Evolutionary conservation across 1,140 invertebrate genomes (phyloP).

Genomic region (Drosophila arawakana): DNA sequence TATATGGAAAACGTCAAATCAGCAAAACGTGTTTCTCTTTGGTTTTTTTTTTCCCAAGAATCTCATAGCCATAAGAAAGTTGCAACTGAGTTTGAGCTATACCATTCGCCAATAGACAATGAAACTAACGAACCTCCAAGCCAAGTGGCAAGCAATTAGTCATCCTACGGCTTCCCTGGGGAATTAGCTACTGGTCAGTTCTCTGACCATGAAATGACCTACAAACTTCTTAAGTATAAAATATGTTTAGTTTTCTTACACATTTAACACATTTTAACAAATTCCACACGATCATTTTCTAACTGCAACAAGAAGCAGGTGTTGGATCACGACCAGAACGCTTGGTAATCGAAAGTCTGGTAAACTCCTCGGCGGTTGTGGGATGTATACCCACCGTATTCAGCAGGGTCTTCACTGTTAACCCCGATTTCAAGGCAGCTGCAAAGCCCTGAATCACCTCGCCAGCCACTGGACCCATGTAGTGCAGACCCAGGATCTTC

Average conservation of each 20-base stretch:
- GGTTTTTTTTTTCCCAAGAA: not conserved
- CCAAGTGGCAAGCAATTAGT: conserved; percentile 56
- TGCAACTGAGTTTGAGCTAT: not conserved
- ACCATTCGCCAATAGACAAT: not conserved
- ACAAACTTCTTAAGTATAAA: not conserved
- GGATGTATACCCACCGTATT: conserved; percentile 98
- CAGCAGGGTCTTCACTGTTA: conserved; percentile 95
- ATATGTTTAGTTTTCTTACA: not conserved
- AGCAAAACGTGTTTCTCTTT: conserved; percentile 47
- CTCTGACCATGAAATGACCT: not conserved
- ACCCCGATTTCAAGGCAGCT: conserved; percentile 91
- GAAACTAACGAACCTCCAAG: conserved; percentile 3
- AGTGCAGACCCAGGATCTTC: conserved; percentile 96
- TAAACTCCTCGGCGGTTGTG: conserved; percentile 96
- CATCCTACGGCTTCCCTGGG: conserved; percentile 11
- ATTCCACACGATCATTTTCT: conserved; percentile 69
- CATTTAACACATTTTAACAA: not conserved
- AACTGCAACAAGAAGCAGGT: conserved; percentile 94
- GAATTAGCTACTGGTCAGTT: not conserved
- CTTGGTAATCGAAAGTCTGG: conserved; percentile 91
- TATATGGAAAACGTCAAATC: conserved; percentile 72
- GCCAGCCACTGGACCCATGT: conserved; percentile 97
- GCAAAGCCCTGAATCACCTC: conserved; percentile 99
- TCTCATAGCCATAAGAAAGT: conserved; percentile 4
- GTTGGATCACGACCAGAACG: conserved; percentile 92